Evolutionary conservation across 2,888 invertebrate genomes (phyloP), one percentile per base, ranked within the genome.

Genomic region (Drosophila testacea): DNA sequence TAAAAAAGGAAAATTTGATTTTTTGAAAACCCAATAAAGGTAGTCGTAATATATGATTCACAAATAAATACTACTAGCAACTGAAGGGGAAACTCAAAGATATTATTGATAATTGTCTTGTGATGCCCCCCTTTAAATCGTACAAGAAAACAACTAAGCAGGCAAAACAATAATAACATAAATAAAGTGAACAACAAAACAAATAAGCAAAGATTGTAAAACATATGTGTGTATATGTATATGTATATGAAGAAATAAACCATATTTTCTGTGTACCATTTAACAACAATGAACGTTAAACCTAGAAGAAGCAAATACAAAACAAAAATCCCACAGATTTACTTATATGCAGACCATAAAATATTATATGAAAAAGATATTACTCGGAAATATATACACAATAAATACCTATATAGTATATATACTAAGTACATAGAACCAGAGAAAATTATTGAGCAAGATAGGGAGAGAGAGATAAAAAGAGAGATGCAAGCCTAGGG

Each of bases 201-300:
- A 32, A 77, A 60, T 63, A 56, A 47, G 6, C 3, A 51, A 59
- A 65, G 41, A 61, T 62, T 62, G 52, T 34, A 60, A 52, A 50
- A 66, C 27, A 64, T 41, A 64, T 47, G 22, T 22, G 22, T 22
- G 22, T 22, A 22, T 22, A 22, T 22, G 22, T 22, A 41, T 41
- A n/a, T n/a, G 38, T 65, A 60, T 47, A 41, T 41, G 30, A 60
- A 76, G 30, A 72, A 68, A 71, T 56, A 75, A 68, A 73, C 62
- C 77, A 87, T 87, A 87, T 83, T 83, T 83, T 87, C 77, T 79
- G 87, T 82, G 77, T 71, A 73, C 68, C 52, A 69, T 75, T 82
- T 81, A 72, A 77, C 59, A 67, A 66, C 38, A 70, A 61, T 70
- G 56, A 72, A 46, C 62, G 71, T 68, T 66, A 51, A 65, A 61